A percentile compares a stretch with the other conserved stretches of the same genome.
Conservation (phyloP, 23 tunicate genomes). For the Halocynthia roretzi region DNA sequence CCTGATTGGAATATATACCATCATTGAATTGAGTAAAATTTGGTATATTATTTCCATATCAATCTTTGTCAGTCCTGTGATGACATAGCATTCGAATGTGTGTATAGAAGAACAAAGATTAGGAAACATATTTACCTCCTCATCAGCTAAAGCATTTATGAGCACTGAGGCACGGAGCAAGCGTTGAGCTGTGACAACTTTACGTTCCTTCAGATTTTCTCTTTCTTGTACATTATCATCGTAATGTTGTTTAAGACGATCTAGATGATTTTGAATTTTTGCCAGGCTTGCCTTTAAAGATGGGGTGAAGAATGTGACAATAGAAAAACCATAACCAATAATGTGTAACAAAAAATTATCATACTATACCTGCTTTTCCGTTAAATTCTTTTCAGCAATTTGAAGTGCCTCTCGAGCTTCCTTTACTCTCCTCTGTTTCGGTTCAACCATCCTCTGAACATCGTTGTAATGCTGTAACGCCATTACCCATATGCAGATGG, state of each 20-base stretch:
- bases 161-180: conserved; percentile 65
- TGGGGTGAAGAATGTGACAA: background rate
- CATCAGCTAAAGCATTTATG: conserved; percentile 75
- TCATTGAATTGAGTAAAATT: background rate
- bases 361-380: conserved; percentile 65
- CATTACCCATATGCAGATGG: conserved; percentile 90
- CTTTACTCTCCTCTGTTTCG: conserved; percentile 72
- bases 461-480: conserved; percentile 92
- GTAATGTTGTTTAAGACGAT: conserved; percentile 41
- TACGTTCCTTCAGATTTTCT: conserved; percentile 61
- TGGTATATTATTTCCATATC: background rate
- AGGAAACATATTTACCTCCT: conserved; percentile 37
- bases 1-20: conserved; percentile 26
- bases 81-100: background rate
- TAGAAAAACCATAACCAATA: background rate
- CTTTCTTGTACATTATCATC: conserved; percentile 73
- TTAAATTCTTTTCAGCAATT: conserved; percentile 71
- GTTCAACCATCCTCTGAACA: conserved; percentile 88
- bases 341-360: background rate
- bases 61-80: background rate
- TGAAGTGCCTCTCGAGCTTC: conserved; percentile 90
- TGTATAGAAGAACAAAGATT: background rate
- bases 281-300: conserved; percentile 49
- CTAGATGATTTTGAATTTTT: conserved; percentile 64
- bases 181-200: conserved; percentile 57